A percentile compares a stretch with the other conserved stretches of the same genome.
Conservation (phyloP, 2,797 vertebrate species). For the Falco concolor region DNA sequence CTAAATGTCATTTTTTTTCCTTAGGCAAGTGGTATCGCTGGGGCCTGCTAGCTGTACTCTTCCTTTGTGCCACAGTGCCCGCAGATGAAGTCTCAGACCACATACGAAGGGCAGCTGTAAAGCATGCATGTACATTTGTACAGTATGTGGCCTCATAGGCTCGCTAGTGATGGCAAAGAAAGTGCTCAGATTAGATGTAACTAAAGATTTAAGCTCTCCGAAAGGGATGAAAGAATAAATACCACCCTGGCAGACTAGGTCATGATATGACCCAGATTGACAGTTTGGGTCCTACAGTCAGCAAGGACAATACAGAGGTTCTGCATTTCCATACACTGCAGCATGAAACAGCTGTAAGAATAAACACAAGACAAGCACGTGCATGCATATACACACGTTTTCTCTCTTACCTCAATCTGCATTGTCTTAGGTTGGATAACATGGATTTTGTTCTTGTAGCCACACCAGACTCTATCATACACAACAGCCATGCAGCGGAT, state of each 20-base stretch:
- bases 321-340: neutral
- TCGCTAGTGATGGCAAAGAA: neutral
- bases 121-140: neutral
- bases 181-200: neutral
- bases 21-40: neutral
- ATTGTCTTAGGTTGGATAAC: constrained; percentile 98
- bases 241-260: neutral
- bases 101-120: neutral
- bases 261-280: neutral
- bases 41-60: neutral
- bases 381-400: fast-evolving
- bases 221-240: neutral
- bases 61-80: neutral
- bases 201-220: neutral
- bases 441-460: constrained; percentile 98
- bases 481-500: constrained; percentile 99
- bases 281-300: neutral
- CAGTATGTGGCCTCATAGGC: neutral
- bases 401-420: constrained; percentile 87
- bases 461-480: constrained; percentile 94
- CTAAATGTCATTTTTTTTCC: neutral
- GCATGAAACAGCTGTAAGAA: neutral
- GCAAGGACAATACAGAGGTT: neutral
- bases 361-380: neutral
- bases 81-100: neutral